Base-by-base conservation (phyloP, 2,797 vertebrate species). In the Neosalanx taihuensis region DNA sequence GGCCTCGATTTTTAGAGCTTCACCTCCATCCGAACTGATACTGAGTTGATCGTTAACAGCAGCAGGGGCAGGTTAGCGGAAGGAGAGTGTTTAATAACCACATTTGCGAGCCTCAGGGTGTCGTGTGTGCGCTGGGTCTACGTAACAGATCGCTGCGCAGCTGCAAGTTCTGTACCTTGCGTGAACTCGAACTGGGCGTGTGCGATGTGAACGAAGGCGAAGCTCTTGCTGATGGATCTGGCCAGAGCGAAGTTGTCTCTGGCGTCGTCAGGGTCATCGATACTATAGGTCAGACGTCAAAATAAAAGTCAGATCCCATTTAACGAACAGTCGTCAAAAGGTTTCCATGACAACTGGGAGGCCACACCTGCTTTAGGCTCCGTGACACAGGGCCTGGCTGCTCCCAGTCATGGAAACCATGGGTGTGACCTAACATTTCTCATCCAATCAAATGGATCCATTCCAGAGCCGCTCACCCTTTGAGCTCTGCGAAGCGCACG, bases 111-210 rank as follows among this genome's bases (percentile, higher is more conserved):
- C 18, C 15, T 56, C 51, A n/a, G 49, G 49, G 15, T 7, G 51
- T 56, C 18, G 9, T 18, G 18, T 46, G 10, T 12, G 41, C 10
- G 7, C 41, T 46, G 41, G 7, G 41, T 56, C 4, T n/a, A n/a
- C 18, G 3, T 56, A 17, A 56, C 51, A 56, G 1, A 18, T 53
- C 4, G 6, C 51, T 56, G 18, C n/a, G 51, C 18, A 17, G 18
- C 51, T 17, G 51, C 15, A n/a, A 56, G 51, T 56, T n/a, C 1
- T 51, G 76, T 71, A 98, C 97, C 97, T 94, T 95, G 95, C 64
- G 93, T 93, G 18, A 94, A 86, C 84, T 97, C 95, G 91, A 97
- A 99, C 65, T 99, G 96, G 64, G 97, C 97, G 85, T 97, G 93
- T 81, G 97, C 95, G 72, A 96, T 75, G 33, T 98, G 96, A 70